Base-by-base conservation (phyloP, 2,888 invertebrate species). In the Agriotes lineatus region DNA sequence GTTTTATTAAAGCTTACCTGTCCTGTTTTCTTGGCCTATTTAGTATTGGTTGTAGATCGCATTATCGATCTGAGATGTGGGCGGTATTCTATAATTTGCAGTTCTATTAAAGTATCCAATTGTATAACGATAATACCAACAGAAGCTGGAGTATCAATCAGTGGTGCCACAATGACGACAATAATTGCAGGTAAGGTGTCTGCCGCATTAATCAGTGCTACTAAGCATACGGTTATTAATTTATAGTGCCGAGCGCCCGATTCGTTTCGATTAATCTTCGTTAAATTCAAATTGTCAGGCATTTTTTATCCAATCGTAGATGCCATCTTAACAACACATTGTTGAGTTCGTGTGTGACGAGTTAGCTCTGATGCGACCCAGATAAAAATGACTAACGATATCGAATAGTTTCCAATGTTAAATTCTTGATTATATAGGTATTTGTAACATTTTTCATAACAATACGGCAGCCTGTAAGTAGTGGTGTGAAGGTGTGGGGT, bases 231-330 rank as follows among this genome's bases (percentile, higher is more conserved):
- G 65, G 74, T 77, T 78, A 80, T 79, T 80, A 79, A 79, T 79
- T 78, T 76, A 78, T 78, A 74, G 75, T 76, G 77, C 75, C 74
- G 72, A 68, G 66, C 67, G 71, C 70, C 71, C 76, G 76, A 79
- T 78, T 77, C 77, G 70, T 72, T 76, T 79, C 80, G 78, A 82
- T 82, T 80, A 80, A 82, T 82, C 82, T 81, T 82, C 81, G 82
- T 82, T 82, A 81, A 82, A 81, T 81, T 80, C 77, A 79, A 79
- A 82, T 81, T 82, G 81, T 82, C 81, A 77, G 71, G 72, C 67
- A 74, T 75, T 76, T 77, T 75, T 78, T 75, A 50, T 35, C 50
- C 19, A 57, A 56, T 56, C 54, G 44, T 56, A 76, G 80, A 79
- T 80, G 78, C 75, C 78, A 80, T 80, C 80, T 80, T 77, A 77